Conservation (phyloP, 2,888 invertebrate species). For the Andrena marginata region DNA sequence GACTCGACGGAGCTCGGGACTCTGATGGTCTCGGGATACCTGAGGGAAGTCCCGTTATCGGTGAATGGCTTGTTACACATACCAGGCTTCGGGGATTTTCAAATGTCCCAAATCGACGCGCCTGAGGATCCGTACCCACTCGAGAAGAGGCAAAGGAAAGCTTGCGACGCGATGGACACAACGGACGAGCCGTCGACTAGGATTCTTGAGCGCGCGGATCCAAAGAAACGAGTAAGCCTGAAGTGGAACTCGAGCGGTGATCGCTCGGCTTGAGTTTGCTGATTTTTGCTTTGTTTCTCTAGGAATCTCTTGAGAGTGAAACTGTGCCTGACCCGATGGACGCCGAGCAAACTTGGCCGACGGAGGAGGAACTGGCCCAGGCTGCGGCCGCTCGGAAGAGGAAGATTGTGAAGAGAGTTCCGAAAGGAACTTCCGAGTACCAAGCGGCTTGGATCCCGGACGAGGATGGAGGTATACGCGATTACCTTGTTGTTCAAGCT, state of each 20-base stretch:
- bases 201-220: slow-evolving; percentile 88
- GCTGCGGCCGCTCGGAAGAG: slow-evolving; percentile 88
- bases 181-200: slow-evolving; percentile 83
- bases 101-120: slow-evolving; percentile 93
- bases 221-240: slow-evolving; percentile 86
- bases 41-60: slow-evolving; percentile 93
- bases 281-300: background rate
- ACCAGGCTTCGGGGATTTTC: slow-evolving; percentile 97
- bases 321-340: slow-evolving; percentile 96
- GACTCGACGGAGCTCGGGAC: slow-evolving; percentile 87
- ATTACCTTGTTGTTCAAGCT: background rate
- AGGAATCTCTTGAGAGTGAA: slow-evolving; percentile 86
- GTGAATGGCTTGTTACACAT: slow-evolving; percentile 96
- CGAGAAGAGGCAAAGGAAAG: slow-evolving; percentile 80
- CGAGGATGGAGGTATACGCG: slow-evolving; percentile 86
- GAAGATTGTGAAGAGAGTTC: slow-evolving; percentile 92
- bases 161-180: slow-evolving; percentile 63
- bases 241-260: background rate
- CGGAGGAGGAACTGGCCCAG: slow-evolving; percentile 94
- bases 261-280: background rate
- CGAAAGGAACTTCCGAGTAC: slow-evolving; percentile 98
- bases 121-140: slow-evolving; percentile 90
- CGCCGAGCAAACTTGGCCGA: slow-evolving; percentile 99
- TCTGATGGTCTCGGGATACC: slow-evolving; percentile 93
- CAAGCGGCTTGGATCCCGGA: slow-evolving; percentile 98